Evolutionary conservation across 2,888 invertebrate species (phyloP), one percentile per base, ranked within the genome.

Genomic region (Trileptium ribeirensis): DNA sequence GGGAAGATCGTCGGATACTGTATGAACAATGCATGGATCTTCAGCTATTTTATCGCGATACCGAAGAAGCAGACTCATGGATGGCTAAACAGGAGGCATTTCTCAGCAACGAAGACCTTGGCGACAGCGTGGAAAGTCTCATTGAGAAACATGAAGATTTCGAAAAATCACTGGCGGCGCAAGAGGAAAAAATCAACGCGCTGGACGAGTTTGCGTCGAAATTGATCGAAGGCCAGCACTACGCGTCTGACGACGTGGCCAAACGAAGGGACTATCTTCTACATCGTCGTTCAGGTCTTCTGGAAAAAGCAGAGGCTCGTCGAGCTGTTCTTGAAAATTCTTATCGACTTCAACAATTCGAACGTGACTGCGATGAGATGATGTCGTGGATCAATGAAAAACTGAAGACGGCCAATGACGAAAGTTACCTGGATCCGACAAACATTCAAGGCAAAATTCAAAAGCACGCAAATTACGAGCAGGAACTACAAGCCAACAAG

Each of bases 41-140:
- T 88, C 99, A 99, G 90, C 91, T 99, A 19, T 99, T 99, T 91
- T 97, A 97, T 89, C 92, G 99, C 51, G 97, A 98, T 89, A 97
- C 97, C 19, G 98, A 98, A 90, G 97, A 98, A 90, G 98, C 98
- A 0, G 98, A 99, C 89, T 96, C 98, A 0, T 99, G 98, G 98
- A 99, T 99, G 97, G 96, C 97, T 83, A 99, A 99, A 89, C 99
- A 99, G 89, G 97, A 98, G 92, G 95, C 98, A 8, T 99, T 99
- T 91, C 91, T 99, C 79, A 95, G 96, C 39, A 99, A 99, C 89
- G 96, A 97, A 88, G 98, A 99, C 89, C 92, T 99, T 0, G 99
- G 99, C 0, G 99, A 99, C 90, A 95, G 95, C 0, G 98, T 98
- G 0, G 99, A 99, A 89, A 96, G 97, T 0, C 90, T 99, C 79